phyloP scores from a whole-genome alignment of 2,113 vertebrate genomes.

The Bufo bufo region DNA sequence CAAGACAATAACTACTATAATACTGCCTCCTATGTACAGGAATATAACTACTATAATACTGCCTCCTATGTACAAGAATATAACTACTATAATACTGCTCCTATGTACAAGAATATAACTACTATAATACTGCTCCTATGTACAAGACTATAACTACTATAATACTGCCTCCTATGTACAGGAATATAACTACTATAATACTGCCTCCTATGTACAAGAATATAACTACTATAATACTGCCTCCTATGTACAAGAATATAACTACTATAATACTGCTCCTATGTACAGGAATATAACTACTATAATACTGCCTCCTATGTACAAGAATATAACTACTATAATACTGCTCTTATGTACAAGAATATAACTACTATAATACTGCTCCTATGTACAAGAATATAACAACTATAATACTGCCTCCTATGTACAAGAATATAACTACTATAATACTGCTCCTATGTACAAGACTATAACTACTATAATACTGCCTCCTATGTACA shows the following conservation, averaged over 20 bases:
- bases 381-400: neutral
- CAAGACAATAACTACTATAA: too few relatives aligned
- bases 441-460: neutral
- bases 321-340: neutral
- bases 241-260: neutral
- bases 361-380: neutral
- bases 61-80: too few relatives aligned
- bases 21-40: too few relatives aligned
- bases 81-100: too few relatives aligned
- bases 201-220: neutral
- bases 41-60: too few relatives aligned
- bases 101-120: too few relatives aligned
- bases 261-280: neutral
- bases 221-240: neutral
- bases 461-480: constrained; percentile 5
- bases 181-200: neutral
- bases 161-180: neutral
- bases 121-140: neutral
- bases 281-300: neutral
- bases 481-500: neutral
- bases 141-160: constrained; percentile 5
- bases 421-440: neutral
- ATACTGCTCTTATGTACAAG: neutral
- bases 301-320: neutral
- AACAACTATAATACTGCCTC: constrained; percentile 3